Percentiles rank a stretch among this genome's conserved stretches.
Evolutionary conservation across 92 coral and sea anemone genomes (phyloP).

Genomic region (Bergia puertoricense): DNA sequence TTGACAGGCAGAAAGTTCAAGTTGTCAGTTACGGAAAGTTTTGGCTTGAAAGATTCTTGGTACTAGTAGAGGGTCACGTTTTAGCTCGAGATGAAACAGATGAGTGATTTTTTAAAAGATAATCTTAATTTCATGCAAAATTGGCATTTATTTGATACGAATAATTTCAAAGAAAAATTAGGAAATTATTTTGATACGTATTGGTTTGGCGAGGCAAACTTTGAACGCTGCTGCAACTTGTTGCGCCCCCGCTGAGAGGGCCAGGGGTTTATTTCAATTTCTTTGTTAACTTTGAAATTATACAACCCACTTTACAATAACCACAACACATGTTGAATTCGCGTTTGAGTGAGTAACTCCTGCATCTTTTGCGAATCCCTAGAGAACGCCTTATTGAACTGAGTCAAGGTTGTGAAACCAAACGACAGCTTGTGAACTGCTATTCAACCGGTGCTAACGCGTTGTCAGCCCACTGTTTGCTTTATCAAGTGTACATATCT

Average conservation of each 20-base stretch:
- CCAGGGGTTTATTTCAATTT: neutral
- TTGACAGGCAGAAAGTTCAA: too few species aligned
- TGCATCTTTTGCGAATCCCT: neutral
- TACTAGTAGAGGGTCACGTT: neutral
- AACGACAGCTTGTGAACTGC: neutral
- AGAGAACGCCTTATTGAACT: neutral
- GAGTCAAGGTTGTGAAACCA: neutral
- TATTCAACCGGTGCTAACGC: too few species aligned
- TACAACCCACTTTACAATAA: constrained; percentile 1
- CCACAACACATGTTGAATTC: neutral
- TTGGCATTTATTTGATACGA: neutral
- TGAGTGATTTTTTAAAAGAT: constrained; percentile 1
- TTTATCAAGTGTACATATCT: neutral
- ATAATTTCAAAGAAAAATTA: neutral
- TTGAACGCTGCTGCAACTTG: neutral
- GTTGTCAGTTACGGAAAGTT: too few species aligned
- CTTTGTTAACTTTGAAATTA: neutral
- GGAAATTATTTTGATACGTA: neutral
- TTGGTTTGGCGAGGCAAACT: neutral
- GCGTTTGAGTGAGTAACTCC: neutral
- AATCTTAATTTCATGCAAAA: neutral
- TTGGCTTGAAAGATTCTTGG: neutral
- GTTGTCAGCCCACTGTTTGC: neutral
- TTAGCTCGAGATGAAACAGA: neutral
- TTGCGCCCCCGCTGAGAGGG: neutral